Evolutionary conservation across 2,888 invertebrate genomes (phyloP).

Genomic region (Spilarctia lutea): DNA sequence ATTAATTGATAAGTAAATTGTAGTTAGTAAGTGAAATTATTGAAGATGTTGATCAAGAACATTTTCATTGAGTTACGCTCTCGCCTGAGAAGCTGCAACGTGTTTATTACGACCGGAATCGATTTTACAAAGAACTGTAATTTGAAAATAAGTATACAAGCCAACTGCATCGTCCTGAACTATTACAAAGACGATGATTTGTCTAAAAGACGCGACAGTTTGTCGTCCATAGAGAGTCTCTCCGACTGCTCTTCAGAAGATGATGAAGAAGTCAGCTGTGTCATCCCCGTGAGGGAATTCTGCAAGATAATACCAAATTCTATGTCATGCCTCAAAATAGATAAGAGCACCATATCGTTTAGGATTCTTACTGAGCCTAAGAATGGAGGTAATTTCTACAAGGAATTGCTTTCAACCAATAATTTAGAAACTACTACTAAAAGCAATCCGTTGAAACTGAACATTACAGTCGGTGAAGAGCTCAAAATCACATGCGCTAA

Average conservation of each 20-base stretch:
- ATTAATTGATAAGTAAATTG: slow-evolving; percentile 50
- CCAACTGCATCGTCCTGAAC: slow-evolving; percentile 78
- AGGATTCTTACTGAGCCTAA: slow-evolving; percentile 81
- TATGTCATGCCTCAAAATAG: slow-evolving; percentile 82
- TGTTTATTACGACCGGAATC: slow-evolving; percentile 83
- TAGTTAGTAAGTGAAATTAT: slow-evolving; percentile 44
- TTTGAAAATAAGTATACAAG: slow-evolving; percentile 80
- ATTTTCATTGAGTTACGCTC: slow-evolving; percentile 88
- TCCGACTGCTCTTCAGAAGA: slow-evolving; percentile 80
- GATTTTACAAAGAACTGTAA: slow-evolving; percentile 78
- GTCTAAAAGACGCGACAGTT: slow-evolving; percentile 69
- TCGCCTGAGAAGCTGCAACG: slow-evolving; percentile 87
- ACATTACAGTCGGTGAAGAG: slow-evolving; percentile 64
- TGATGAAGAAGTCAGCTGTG: slow-evolving; percentile 67
- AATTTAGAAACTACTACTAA: slow-evolving; percentile 54
- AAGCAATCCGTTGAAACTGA: slow-evolving; percentile 63
- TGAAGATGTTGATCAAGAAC: slow-evolving; percentile 81
- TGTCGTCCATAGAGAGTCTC: slow-evolving; percentile 81
- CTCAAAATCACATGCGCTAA: slow-evolving; percentile 75
- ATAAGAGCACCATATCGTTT: slow-evolving; percentile 79
- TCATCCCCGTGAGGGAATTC: slow-evolving; percentile 75
- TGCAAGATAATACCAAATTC: slow-evolving; percentile 83
- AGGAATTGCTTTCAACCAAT: slow-evolving; percentile 69
- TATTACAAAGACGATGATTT: slow-evolving; percentile 69
- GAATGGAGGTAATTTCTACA: slow-evolving; percentile 79